These are phyloP conservation scores for Acrobasis repandana DNA, from an alignment of 2,888 invertebrate species.

Conservation along the genomic window DNA sequence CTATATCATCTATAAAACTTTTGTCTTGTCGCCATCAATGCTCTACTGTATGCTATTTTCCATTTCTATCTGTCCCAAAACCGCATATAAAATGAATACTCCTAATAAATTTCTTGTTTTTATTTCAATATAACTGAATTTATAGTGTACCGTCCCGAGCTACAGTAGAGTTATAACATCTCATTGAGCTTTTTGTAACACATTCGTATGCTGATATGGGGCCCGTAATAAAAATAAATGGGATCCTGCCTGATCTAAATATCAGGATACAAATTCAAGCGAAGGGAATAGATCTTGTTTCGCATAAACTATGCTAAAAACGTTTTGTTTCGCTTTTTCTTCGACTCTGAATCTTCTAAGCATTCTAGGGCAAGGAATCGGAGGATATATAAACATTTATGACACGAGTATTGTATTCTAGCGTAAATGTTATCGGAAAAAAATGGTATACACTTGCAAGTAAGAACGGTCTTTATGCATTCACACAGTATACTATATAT, in stretches of 20 bases:
- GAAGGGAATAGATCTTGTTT: conserved; percentile 44
- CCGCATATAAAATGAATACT: conserved; percentile 21
- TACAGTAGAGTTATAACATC: conserved; percentile 42
- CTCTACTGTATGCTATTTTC: background rate
- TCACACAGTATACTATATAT: too few relatives aligned
- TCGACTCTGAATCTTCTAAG: background rate
- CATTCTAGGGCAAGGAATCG: conserved; percentile 4
- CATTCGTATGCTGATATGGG: conserved; percentile 70
- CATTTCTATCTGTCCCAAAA: background rate
- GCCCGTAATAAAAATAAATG: conserved; percentile 70
- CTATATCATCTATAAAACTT: too few relatives aligned
- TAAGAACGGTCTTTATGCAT: too few relatives aligned
- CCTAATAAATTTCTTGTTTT: conserved; percentile 1
- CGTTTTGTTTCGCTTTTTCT: conserved; percentile 23
- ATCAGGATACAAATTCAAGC: conserved; percentile 63
- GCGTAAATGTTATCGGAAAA: background rate
- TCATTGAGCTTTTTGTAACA: conserved; percentile 56
- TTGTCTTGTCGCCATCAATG: too few relatives aligned
- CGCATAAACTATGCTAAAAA: conserved; percentile 32
- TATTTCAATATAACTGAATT: conserved; percentile 48
- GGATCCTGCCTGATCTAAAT: conserved; percentile 65
- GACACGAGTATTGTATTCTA: background rate
- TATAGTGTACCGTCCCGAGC: conserved; percentile 43
- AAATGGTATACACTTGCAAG: background rate
- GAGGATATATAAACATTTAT: conserved; percentile 8